These are phyloP conservation scores for Capreolus pygargus DNA, from an alignment of 2,113 vertebrate genomes.

Conservation along the genomic window DNA sequence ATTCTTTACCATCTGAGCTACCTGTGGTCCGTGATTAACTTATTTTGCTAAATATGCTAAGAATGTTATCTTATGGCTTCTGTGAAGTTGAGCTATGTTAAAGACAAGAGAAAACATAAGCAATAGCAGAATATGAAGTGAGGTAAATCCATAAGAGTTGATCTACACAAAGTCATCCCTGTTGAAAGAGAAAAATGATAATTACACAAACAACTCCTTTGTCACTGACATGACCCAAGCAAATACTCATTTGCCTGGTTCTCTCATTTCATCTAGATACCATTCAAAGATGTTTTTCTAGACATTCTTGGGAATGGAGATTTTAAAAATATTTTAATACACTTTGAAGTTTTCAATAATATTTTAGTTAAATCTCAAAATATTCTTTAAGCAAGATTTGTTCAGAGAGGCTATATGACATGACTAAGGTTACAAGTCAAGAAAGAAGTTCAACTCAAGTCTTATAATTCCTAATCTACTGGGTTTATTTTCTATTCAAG, in stretches of 20 bases:
- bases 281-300: neutral
- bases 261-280: neutral
- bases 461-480: neutral
- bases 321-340: neutral
- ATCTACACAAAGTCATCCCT: neutral
- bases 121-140: neutral
- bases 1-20: neutral
- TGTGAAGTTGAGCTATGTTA: neutral
- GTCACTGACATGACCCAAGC: neutral
- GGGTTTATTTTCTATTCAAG: neutral
- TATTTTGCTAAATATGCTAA: neutral
- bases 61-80: neutral
- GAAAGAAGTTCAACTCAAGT: neutral
- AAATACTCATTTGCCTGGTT: neutral
- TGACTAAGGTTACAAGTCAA: neutral
- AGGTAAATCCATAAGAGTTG: neutral
- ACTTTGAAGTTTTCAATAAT: neutral
- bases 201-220: neutral
- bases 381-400: neutral
- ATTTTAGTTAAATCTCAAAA: neutral
- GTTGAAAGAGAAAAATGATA: neutral
- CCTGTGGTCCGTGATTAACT: neutral
- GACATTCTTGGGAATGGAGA: neutral
- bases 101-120: neutral
- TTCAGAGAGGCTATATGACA: neutral